phyloP scores from a whole-genome alignment of 1,140 invertebrate species.

The Pygmarrhopalites habei region DNA sequence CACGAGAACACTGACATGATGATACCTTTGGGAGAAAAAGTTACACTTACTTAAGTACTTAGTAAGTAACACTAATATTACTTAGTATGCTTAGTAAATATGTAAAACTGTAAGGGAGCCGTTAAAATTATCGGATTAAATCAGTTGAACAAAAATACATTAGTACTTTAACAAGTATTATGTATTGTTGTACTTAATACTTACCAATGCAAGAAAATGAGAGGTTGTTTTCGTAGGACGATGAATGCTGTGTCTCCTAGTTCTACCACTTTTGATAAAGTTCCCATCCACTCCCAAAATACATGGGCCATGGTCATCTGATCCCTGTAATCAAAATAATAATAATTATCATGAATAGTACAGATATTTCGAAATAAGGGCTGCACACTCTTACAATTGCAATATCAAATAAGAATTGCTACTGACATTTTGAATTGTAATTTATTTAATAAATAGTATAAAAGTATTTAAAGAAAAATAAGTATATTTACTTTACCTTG shows the following conservation, averaged over 20 bases:
- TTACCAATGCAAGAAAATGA: constrained; percentile 89
- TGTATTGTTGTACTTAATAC: no score
- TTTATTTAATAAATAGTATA: not conserved
- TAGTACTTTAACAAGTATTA: not conserved
- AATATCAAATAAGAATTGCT: no score
- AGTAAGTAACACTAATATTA: no score
- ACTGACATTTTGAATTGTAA: not conserved
- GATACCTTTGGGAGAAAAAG: no score
- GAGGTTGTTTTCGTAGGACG: constrained; percentile 85
- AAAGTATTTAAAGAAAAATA: not conserved
- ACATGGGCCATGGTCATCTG: constrained; percentile 68
- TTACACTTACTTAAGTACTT: no score
- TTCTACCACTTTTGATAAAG: constrained; percentile 87
- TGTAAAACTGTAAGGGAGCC: no score
- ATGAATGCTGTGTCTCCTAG: constrained; percentile 95
- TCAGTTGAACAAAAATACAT: not conserved
- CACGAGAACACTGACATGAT: constrained; percentile 79
- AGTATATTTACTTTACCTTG: constrained; percentile 43
- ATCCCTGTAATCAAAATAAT: no score
- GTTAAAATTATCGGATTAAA: no score
- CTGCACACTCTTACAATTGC: no score
- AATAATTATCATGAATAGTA: no score
- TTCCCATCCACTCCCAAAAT: constrained; percentile 95
- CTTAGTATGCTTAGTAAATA: no score
- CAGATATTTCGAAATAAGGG: no score